These are phyloP conservation scores for Exephanes ischioxanthus DNA, from an alignment of 2,888 invertebrate genomes.

Conservation along the genomic window DNA sequence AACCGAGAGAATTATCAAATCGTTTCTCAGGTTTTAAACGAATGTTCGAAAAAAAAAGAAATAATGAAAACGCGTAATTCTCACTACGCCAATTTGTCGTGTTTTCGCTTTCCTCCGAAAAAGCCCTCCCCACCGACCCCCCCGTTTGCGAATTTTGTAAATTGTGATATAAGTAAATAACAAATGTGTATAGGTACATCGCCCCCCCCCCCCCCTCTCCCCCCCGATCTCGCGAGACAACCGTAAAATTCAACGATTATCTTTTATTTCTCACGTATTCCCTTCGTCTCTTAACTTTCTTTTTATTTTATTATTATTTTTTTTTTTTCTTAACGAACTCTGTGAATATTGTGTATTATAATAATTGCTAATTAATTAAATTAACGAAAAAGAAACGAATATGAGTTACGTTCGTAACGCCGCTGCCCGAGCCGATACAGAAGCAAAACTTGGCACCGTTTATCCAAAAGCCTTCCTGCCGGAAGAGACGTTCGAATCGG, in stretches of 20 bases:
- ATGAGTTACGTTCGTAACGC: constrained; percentile 82
- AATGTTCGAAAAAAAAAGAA: constrained; percentile 41
- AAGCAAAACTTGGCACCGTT: constrained; percentile 39
- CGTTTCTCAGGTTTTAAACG: constrained; percentile 35
- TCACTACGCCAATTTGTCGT: constrained; percentile 42
- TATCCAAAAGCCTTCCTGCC: constrained; percentile 35
- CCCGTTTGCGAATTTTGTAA: constrained; percentile 77
- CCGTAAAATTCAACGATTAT: constrained; percentile 79
- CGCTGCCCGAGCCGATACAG: constrained; percentile 71
- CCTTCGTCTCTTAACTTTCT: constrained; percentile 57
- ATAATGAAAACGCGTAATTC: constrained; percentile 48
- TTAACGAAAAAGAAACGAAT: constrained; percentile 74
- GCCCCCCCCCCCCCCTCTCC: constrained; percentile 54
- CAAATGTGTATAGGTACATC: constrained; percentile 82
- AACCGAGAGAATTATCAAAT: constrained; percentile 46
- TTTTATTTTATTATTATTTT: constrained; percentile 41
- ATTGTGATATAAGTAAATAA: constrained; percentile 85
- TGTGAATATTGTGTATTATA: constrained; percentile 85
- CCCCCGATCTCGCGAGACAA: constrained; percentile 74
- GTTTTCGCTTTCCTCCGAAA: constrained; percentile 55
- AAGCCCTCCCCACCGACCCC: constrained; percentile 43
- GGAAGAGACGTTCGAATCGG: constrained; percentile 64
- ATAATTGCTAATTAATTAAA: constrained; percentile 84
- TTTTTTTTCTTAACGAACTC: constrained; percentile 80
- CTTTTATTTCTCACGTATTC: constrained; percentile 65